Base-by-base conservation (phyloP, 1,140 invertebrate genomes). In the Zaprionus camerounensis region DNA sequence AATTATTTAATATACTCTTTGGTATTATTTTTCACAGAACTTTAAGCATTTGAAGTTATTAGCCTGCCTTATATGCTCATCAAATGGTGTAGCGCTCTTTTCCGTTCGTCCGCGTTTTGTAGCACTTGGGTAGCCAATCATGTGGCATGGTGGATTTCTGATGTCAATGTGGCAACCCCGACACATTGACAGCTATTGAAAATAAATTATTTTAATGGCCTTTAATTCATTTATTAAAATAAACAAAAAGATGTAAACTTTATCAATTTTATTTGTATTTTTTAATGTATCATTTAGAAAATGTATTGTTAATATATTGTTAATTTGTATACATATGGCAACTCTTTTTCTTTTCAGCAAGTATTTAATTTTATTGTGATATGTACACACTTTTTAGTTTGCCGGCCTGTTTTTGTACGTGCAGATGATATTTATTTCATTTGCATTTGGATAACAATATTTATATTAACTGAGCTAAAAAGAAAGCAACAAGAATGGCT, bases 61-160 rank as follows among this genome's bases (percentile, higher is more conserved):
- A 51, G 4, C 3, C 11, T 28, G 22, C 17, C 58, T 53, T 57
- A 78, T 64, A 74, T 85, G 76, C 70, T 59, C 70, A 4, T 55
- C 38, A 13, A n/a, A 12, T 24, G 15, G 70, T 62, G 82, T 85
- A 88, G 85, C 31, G 85, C 55, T 17, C 28, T 76, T 75, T 91
- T 88, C 64, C 73, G 91, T 92, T 92, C 91, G 91, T 78, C 69
- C 81, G 71, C 61, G 74, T 78, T 71, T 71, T 75, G 70, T 68
- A 80, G 87, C 91, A 83, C 67, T 91, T 76, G 57, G 34, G 73
- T 13, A 70, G 26, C 91, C 91, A 92, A 91, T 91, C 63, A 58
- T 49, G 38, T 0, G 2, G 7, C 17, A 71, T 75, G 86, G 74
- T 91, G 86, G 41, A 7, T 81, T 73, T 46, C 3, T 9, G 15